Conservation (phyloP, 2,797 vertebrate species). For the Pangasius larnaudii region DNA sequence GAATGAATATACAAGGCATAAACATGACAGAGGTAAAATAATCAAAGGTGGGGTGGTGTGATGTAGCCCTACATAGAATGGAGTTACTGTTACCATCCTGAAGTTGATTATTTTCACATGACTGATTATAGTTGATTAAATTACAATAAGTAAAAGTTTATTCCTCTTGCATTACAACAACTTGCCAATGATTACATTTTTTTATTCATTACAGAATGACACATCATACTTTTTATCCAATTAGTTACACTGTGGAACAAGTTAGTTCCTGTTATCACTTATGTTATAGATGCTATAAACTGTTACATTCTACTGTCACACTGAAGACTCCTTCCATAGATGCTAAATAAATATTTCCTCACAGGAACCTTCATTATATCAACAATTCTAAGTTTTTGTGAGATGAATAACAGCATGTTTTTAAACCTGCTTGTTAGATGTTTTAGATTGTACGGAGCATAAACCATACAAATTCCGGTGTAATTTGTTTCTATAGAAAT, state of each 20-base stretch:
- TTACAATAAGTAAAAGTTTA: not conserved
- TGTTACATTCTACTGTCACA: not conserved
- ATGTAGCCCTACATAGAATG: no score
- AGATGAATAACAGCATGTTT: not conserved
- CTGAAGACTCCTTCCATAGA: not conserved
- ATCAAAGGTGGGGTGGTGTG: no score
- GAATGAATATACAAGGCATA: no score
- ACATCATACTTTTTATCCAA: not conserved
- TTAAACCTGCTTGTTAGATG: not conserved
- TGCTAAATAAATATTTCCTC: not conserved
- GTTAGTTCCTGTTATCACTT: not conserved
- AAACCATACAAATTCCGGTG: not conserved
- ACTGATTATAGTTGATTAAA: not conserved
- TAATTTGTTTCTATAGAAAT: not conserved
- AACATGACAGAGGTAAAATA: no score
- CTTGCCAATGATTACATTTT: not conserved
- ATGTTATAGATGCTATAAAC: not conserved
- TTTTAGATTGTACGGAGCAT: not conserved
- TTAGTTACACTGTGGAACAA: not conserved
- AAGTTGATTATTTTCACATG: not conserved
- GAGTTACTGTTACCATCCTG: not conserved
- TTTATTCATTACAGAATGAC: not conserved
- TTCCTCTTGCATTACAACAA: not conserved
- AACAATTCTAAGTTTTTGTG: no score
- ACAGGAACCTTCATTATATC: not conserved